Evolutionary conservation across 2,113 vertebrate genomes (phyloP).

Genomic region (Corapipo altera): DNA sequence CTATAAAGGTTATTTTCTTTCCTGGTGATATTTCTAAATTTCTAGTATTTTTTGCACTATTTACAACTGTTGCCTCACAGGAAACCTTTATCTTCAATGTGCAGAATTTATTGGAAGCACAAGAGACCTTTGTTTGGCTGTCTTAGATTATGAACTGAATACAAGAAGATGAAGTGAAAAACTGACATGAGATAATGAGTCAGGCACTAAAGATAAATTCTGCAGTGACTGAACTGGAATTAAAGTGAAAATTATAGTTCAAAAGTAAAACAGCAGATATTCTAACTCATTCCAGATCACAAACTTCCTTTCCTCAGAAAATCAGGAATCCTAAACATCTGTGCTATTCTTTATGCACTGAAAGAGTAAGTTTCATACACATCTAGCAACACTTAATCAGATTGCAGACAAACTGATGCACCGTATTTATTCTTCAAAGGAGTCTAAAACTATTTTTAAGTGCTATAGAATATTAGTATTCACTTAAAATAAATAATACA

Average conservation of each 20-base stretch:
- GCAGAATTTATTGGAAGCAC: background rate
- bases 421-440: background rate
- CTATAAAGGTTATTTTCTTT: background rate
- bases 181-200: background rate
- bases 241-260: background rate
- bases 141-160: background rate
- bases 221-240: background rate
- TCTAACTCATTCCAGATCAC: background rate
- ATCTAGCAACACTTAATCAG: background rate
- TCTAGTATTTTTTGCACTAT: background rate
- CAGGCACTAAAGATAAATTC: background rate
- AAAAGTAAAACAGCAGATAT: background rate
- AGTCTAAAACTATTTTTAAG: background rate
- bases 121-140: background rate
- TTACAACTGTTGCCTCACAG: background rate
- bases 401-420: background rate
- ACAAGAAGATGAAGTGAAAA: background rate
- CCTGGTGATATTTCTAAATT: background rate
- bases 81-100: background rate
- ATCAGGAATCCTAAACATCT: background rate
- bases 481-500: background rate
- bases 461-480: background rate
- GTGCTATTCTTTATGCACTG: background rate
- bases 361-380: background rate
- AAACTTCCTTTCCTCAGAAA: background rate